These are phyloP conservation scores for Osedax fenrisi DNA, from an alignment of 2,888 invertebrate species.

Conservation along the genomic window DNA sequence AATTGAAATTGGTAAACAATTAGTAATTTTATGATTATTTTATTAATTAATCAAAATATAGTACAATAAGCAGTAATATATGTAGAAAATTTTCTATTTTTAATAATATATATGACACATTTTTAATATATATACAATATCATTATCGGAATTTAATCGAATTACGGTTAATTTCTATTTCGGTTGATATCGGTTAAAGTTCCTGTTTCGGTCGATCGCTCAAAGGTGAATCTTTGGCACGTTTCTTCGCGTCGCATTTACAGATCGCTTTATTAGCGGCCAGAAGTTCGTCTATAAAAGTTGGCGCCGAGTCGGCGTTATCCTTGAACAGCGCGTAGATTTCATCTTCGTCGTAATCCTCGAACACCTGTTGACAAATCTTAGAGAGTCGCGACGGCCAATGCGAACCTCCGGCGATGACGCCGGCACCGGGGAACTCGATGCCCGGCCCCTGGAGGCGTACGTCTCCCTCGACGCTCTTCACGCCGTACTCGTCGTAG, in stretches of 20 bases:
- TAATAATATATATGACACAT: too few species aligned
- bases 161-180: too few species aligned
- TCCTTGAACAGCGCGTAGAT: background rate
- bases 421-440: background rate
- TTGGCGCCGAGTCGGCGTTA: background rate
- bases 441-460: background rate
- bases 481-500: background rate
- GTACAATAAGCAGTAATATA: too few species aligned
- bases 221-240: background rate
- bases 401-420: background rate
- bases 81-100: too few species aligned
- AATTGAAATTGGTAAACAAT: too few species aligned
- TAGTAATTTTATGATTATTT: too few species aligned
- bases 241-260: background rate
- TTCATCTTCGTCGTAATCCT: background rate
- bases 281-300: background rate
- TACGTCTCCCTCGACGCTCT: background rate
- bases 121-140: too few species aligned
- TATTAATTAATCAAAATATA: too few species aligned
- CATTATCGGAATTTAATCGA: too few species aligned
- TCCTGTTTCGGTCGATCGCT: background rate
- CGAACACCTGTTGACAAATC: background rate
- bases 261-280: background rate
- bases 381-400: background rate
- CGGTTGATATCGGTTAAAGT: too few species aligned